Evolutionary conservation across 2,113 vertebrate genomes (phyloP).

Genomic region (Nipponia nippon): DNA sequence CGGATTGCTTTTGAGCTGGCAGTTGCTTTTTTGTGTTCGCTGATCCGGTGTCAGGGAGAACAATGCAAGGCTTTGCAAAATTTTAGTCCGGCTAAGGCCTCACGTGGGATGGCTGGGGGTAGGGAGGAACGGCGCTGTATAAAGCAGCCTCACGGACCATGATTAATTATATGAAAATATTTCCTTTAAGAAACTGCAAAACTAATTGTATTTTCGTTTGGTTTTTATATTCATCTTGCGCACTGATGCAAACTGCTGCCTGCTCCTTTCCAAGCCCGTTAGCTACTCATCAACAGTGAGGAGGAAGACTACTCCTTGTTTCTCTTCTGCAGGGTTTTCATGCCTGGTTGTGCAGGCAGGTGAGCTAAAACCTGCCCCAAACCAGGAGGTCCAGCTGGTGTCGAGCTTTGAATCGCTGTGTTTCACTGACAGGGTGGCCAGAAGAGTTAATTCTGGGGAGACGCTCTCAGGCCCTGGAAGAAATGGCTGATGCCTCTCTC

Average conservation of each 20-base stretch:
- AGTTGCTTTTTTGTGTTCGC: slow-evolving; percentile 80
- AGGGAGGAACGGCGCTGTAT: slow-evolving; percentile 9
- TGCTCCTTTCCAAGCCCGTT: background rate
- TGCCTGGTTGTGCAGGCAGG: background rate
- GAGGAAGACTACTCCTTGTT: background rate
- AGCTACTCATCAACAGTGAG: fast-evolving
- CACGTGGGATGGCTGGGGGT: slow-evolving; percentile 45
- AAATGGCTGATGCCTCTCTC: background rate
- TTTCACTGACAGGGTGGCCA: background rate
- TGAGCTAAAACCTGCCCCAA: background rate
- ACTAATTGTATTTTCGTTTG: slow-evolving; percentile 36
- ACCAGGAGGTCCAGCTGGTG: background rate
- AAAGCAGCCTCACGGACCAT: background rate
- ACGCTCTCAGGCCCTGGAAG: background rate
- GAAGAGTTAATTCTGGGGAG: background rate
- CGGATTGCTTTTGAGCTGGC: slow-evolving; percentile 85
- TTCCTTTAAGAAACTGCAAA: slow-evolving; percentile 55
- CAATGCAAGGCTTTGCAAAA: slow-evolving; percentile 87
- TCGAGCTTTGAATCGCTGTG: background rate
- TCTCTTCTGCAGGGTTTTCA: background rate
- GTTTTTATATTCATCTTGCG: background rate
- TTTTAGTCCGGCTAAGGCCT: slow-evolving; percentile 72
- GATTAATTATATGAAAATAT: slow-evolving; percentile 34
- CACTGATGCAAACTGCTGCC: background rate
- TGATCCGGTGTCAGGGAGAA: slow-evolving; percentile 88